Percentiles rank a stretch among this genome's conserved stretches.
Conservation (phyloP, 2,888 invertebrate species). For the Rotaria magnacalcarata region DNA sequence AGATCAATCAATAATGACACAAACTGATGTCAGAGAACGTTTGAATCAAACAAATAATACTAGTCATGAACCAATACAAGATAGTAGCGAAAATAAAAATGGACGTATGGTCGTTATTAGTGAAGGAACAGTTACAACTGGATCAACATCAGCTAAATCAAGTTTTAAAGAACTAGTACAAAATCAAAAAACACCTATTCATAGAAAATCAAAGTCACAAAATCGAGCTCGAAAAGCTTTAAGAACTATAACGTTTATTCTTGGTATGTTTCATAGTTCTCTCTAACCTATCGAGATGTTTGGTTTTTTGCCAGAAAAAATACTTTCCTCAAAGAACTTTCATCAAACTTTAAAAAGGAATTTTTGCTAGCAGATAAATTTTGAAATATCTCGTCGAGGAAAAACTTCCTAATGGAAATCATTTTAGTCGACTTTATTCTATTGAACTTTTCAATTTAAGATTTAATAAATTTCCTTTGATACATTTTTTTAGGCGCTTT, state of each 20-base stretch:
- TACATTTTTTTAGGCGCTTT: background rate
- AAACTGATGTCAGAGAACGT: background rate
- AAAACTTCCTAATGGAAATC: too few species aligned
- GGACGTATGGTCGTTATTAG: background rate
- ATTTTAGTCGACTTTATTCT: too few species aligned
- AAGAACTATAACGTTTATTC: slow-evolving; percentile 92
- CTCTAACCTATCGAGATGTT: too few species aligned
- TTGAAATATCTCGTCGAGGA: too few species aligned
- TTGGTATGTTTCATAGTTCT: slow-evolving; percentile 69
- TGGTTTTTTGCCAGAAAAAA: too few species aligned
- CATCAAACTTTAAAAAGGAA: too few species aligned
- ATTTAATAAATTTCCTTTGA: too few species aligned
- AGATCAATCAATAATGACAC: background rate
- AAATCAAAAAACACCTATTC: background rate
- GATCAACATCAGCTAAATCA: slow-evolving; percentile 6
- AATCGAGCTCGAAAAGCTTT: slow-evolving; percentile 87
- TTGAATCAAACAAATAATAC: background rate
- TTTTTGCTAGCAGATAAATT: too few species aligned
- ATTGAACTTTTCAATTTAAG: too few species aligned
- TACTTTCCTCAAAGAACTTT: too few species aligned
- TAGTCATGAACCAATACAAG: background rate
- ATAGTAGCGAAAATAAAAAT: background rate
- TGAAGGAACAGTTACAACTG: background rate
- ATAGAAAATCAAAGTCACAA: slow-evolving; percentile 44
- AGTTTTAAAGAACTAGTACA: background rate